Conservation (phyloP, 2,113 vertebrate species). For the Actinemys pallida region DNA sequence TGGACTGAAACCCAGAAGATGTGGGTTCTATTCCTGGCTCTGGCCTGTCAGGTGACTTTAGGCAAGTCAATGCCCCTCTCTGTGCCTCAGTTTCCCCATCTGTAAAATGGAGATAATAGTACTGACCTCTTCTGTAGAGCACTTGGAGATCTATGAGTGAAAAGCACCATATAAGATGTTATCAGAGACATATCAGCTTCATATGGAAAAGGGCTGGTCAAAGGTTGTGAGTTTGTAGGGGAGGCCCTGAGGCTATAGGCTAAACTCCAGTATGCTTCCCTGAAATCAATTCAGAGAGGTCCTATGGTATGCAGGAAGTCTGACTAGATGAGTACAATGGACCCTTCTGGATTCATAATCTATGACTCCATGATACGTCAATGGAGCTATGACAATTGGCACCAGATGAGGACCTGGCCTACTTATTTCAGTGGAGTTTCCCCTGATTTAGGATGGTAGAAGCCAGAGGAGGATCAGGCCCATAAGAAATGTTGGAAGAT, state of each 20-base stretch:
- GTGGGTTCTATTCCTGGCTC: not conserved
- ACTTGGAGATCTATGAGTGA: not conserved
- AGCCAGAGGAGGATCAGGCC: not conserved
- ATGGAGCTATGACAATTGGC: not conserved
- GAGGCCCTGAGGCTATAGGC: not conserved
- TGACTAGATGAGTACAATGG: not conserved
- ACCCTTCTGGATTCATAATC: not conserved
- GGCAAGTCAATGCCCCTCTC: constrained; percentile 3
- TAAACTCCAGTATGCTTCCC: not conserved
- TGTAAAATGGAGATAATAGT: not conserved
- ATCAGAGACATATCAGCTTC: not conserved
- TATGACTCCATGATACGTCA: not conserved
- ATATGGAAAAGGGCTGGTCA: not conserved
- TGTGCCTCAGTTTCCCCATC: not conserved
- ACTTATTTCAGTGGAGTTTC: not conserved
- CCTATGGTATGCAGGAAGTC: not conserved
- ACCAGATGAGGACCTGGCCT: not conserved
- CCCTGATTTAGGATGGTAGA: not conserved
- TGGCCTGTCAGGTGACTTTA: not conserved
- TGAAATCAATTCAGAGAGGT: not conserved
- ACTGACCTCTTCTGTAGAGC: not conserved
- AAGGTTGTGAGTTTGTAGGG: fast-evolving
- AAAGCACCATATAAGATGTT: not conserved
- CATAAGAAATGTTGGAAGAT: not conserved
- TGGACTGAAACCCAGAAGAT: not conserved